phyloP scores from a whole-genome alignment of 2,113 vertebrate genomes.

The Carassius carassius region DNA sequence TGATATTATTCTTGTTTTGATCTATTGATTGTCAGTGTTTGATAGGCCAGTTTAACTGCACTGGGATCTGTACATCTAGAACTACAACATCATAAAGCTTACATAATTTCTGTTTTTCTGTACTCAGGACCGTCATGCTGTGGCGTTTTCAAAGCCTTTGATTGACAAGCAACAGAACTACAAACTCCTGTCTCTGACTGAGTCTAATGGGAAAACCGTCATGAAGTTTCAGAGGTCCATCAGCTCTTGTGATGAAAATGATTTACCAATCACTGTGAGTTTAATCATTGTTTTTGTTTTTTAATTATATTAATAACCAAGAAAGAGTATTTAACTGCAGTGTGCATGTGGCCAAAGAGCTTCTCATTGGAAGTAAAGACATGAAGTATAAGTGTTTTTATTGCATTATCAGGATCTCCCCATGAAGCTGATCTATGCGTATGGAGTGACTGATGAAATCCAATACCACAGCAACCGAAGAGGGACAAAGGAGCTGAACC shows the following conservation, averaged over 20 bases:
- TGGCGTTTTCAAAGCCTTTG: conserved; percentile 63
- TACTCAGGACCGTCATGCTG: conserved; percentile 72
- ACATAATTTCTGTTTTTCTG: background rate
- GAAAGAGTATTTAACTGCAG: background rate
- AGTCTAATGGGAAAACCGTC: conserved; percentile 70
- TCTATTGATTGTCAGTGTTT: background rate
- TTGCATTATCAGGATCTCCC: conserved; percentile 12
- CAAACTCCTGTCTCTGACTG: conserved; percentile 70
- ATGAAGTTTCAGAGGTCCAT: conserved; percentile 72
- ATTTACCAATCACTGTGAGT: conserved; percentile 67
- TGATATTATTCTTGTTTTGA: too few relatives aligned
- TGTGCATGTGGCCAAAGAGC: background rate
- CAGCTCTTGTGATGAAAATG: conserved; percentile 71
- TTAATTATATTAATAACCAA: too few relatives aligned
- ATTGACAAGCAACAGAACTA: conserved; percentile 77
- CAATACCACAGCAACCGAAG: conserved; percentile 49
- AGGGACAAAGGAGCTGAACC: conserved; percentile 71
- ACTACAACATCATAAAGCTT: background rate
- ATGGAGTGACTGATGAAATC: conserved; percentile 65
- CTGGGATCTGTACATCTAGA: background rate
- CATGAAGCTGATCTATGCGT: conserved; percentile 73
- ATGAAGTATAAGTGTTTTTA: background rate
- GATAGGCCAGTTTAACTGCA: background rate
- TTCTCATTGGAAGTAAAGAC: background rate
- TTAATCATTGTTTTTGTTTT: too few relatives aligned